Evolutionary conservation across 1,140 invertebrate genomes (phyloP), one percentile per base, ranked within the genome.

Genomic region (Latrodectus geometricus): DNA sequence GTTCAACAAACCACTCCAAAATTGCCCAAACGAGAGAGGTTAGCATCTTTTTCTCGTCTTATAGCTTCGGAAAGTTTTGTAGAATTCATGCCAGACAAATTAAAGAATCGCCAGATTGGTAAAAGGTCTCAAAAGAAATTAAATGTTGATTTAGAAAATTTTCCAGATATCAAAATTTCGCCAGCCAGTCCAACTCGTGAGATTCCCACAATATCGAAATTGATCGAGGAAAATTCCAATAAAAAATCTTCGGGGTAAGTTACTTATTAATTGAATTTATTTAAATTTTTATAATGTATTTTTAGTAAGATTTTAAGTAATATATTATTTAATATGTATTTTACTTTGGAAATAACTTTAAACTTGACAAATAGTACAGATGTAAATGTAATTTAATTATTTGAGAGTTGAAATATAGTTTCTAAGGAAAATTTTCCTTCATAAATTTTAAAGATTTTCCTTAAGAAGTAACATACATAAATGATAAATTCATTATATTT

Each of bases 41-140:
- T 81, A 49, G 79, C 79, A 5, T 81, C 79, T 11, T 81, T 81
- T 17, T 81, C 79, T 14, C 49, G 79, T 9, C 52, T 81, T 3
- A 72, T 81, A 9, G 50, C 66, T 15, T 81, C 79, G 5, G 68
- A 72, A 15, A 81, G 54, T 21, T 70, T 81, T 35, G 8, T 35
- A 14, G 66, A 81, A 21, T 50, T 81, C 12, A 20, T 15, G 0
- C 49, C 66, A 23, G 20, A 20, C 0, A 56, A 54, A 35, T 35
- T 66, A 7, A 49, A 61, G 14, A 35, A 52, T 35, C 11, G 12
- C 12, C 8, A 72, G 50, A 3, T 35, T 35, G 8, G 17, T 61
- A 61, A 14, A 61, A 11, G 54, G 17, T 61, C 54, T 11, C 17
- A 14, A 3, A 61, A 61, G 17, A 61, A 61, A 17, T 61, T 61